Base-by-base conservation (phyloP, 2,888 invertebrate genomes). In the Parascotia fuliginaria region DNA sequence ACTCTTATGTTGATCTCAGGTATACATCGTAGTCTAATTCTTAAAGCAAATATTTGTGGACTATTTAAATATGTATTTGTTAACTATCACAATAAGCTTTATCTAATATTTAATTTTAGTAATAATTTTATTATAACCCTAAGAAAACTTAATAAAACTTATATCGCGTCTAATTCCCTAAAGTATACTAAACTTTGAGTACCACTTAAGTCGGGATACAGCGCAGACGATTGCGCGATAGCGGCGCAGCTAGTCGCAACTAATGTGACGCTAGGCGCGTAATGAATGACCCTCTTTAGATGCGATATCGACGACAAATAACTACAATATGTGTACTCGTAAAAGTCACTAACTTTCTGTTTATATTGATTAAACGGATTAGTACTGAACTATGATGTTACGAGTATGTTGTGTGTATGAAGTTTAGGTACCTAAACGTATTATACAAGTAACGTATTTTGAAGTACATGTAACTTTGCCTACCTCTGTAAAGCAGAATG, bases 241-340 rank as follows among this genome's bases (percentile, higher is more conserved):
- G 62, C 63, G 55, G 65, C 55, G 46, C 53, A 53, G 49, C 58
- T 49, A 47, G 65, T 53, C 60, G 62, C 61, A 58, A 63, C 70
- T 63, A 65, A 68, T 69, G 66, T 52, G 68, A 65, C 65, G 61
- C 58, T 55, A 56, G 50, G 38, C 65, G 60, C 61, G 59, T 59
- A 68, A 70, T 70, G 73, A 71, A 74, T 73, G 56, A 62, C 54
- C 61, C 65, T 57, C 71, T 74, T 75, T 71, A 75, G 70, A 71
- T 68, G 28, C 27, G 37, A 44, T 47, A 59, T 61, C 69, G 58
- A 57, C 57, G 54, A 70, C 64, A 56, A 64, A 64, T 64, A 48
- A 46, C 48, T 53, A 54, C 55, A 60, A 50, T 59, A 44, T 56
- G 54, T 59, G 52, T 49, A 32, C 27, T 31, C 15, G 29, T 11